phyloP scores from a whole-genome alignment of 1,140 invertebrate genomes.

The Ooceraea biroi region DNA sequence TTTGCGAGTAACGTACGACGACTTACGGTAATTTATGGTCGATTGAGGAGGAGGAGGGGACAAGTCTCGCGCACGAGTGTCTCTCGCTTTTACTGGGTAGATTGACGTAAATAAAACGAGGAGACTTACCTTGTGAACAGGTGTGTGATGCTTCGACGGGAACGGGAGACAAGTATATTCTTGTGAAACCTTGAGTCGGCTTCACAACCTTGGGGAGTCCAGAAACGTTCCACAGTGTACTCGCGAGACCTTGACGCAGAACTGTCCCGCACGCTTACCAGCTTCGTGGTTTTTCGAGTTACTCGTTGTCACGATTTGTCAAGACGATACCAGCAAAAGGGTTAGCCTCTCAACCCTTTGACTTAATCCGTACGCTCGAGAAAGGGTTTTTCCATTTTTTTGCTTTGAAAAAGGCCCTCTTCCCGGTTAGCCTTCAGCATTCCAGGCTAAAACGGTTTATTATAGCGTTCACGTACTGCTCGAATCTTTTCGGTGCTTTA shows the following conservation, averaged over 20 bases:
- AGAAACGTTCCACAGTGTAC: conserved; percentile 61
- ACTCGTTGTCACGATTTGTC: conserved; percentile 72
- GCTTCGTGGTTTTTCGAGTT: conserved; percentile 77
- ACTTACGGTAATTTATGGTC: neutral
- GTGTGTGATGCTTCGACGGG: conserved; percentile 41
- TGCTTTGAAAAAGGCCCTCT: conserved; percentile 11
- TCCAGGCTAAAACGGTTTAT: conserved; percentile 78
- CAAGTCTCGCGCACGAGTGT: neutral
- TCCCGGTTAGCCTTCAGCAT: conserved; percentile 50
- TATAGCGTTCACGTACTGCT: conserved; percentile 65
- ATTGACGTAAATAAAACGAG: conserved; percentile 27
- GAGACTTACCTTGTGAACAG: conserved; percentile 67
- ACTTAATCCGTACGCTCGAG: neutral
- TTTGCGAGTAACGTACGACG: neutral
- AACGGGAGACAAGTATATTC: neutral
- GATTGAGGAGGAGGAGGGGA: neutral
- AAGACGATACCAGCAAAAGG: conserved; percentile 76
- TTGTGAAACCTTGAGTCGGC: conserved; percentile 60
- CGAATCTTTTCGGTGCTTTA: conserved; percentile 74
- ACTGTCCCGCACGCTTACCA: conserved; percentile 76
- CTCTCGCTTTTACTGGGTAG: conserved; percentile 8
- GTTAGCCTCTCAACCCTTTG: conserved; percentile 77
- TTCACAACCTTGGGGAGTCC: conserved; percentile 71
- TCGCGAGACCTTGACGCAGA: conserved; percentile 79
- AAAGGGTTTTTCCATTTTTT: conserved; percentile 20